phyloP scores from a whole-genome alignment of 2,113 vertebrate species.

The Dissostichus mawsoni region DNA sequence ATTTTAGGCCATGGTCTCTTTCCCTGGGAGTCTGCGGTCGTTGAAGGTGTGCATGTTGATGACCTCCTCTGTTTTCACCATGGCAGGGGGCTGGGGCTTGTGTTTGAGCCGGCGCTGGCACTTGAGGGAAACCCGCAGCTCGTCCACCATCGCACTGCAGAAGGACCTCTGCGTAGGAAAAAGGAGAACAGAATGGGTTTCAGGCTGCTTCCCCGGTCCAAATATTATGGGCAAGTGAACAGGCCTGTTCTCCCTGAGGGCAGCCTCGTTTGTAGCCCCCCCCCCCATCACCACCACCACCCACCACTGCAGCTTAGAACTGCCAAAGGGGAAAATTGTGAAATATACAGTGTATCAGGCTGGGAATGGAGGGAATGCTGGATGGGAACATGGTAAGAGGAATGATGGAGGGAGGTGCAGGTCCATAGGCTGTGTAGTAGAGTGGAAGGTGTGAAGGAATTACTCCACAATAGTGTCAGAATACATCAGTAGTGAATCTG shows the following conservation, averaged over 20 bases:
- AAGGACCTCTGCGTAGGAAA: constrained; percentile 90
- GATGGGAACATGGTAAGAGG: constrained; percentile 1
- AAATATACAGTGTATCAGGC: constrained; percentile 40
- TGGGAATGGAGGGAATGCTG: constrained; percentile 15
- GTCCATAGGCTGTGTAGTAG: constrained; percentile 25
- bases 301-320: constrained; percentile 6
- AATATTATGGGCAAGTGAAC: constrained; percentile 40
- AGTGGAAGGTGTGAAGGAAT: constrained; percentile 23
- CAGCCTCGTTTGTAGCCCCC: constrained; percentile 14
- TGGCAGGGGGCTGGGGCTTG: constrained; percentile 95
- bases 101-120: constrained; percentile 98
- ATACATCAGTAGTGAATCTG: constrained; percentile 10
- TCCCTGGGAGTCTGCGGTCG: constrained; percentile 98
- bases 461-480: constrained; percentile 18
- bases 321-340: constrained; percentile 32
- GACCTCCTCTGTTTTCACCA: constrained; percentile 98
- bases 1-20: constrained; percentile 98
- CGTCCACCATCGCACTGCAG: constrained; percentile 98
- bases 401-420: constrained; percentile 23
- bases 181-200: constrained; percentile 23
- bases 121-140: constrained; percentile 96
- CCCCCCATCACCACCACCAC: neutral
- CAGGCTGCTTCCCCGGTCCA: constrained; percentile 12
- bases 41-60: constrained; percentile 99
- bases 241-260: constrained; percentile 22